phyloP scores from a whole-genome alignment of 2,797 vertebrate species.

The Hipposideros larvatus region DNA sequence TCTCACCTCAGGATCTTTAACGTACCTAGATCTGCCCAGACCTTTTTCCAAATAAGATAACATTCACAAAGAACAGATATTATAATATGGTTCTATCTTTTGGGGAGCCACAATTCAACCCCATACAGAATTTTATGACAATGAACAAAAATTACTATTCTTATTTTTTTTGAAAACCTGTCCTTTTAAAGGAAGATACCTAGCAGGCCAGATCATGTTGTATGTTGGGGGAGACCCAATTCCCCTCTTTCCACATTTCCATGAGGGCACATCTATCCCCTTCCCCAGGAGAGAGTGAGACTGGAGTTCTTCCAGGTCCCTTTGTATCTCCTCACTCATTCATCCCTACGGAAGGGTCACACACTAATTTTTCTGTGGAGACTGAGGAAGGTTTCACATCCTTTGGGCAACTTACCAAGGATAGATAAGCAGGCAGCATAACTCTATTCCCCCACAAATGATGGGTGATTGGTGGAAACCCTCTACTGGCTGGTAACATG shows the following conservation, averaged over 20 bases:
- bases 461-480: neutral
- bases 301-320: neutral
- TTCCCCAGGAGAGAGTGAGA: neutral
- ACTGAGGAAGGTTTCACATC: neutral
- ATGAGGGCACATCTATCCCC: neutral
- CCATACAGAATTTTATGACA: neutral
- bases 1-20: neutral
- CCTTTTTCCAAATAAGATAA: neutral
- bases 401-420: neutral
- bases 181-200: neutral
- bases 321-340: neutral
- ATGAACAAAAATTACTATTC: neutral
- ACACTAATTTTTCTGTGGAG: neutral
- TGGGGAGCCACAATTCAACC: neutral
- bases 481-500: neutral
- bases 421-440: neutral
- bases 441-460: neutral
- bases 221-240: neutral
- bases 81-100: neutral
- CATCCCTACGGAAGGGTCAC: neutral
- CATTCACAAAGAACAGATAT: neutral
- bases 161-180: neutral
- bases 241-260: neutral
- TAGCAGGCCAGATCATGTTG: neutral
- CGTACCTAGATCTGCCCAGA: constrained; percentile 14